Evolutionary conservation across 1,140 invertebrate genomes (phyloP).

Genomic region (Triops longicaudatus): DNA sequence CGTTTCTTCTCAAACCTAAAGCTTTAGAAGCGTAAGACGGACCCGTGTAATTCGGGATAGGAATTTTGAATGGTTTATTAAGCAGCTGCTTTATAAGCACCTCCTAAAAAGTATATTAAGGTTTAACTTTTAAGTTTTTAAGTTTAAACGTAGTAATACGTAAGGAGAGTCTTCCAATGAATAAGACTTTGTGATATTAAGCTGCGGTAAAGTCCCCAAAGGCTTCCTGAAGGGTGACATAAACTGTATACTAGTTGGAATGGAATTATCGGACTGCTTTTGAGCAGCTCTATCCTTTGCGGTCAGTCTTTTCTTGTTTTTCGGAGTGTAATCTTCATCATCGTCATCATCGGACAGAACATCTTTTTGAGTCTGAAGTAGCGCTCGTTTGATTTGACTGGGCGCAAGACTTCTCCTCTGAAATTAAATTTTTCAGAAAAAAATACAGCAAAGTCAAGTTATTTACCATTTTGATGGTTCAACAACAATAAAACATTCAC

Average conservation of each 20-base stretch:
- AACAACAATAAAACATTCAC: not conserved
- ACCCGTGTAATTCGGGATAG: slow-evolving; percentile 75
- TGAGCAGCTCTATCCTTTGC: slow-evolving; percentile 33
- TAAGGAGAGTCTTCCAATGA: slow-evolving; percentile 22
- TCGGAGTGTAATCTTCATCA: slow-evolving; percentile 32
- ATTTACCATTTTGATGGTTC: too few species aligned
- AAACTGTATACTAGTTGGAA: not conserved
- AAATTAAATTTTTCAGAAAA: slow-evolving; percentile 22
- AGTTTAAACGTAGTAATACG: slow-evolving; percentile 16
- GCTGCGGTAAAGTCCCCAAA: slow-evolving; percentile 38
- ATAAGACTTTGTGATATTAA: slow-evolving; percentile 34
- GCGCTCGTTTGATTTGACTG: slow-evolving; percentile 41
- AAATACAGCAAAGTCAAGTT: too few species aligned
- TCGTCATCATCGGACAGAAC: slow-evolving; percentile 38
- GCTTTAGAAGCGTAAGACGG: slow-evolving; percentile 55
- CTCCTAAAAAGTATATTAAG: slow-evolving; percentile 49
- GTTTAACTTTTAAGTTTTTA: slow-evolving; percentile 26
- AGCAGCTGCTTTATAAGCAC: slow-evolving; percentile 69
- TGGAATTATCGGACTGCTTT: slow-evolving; percentile 31
- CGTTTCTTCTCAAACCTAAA: slow-evolving; percentile 62
- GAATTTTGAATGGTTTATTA: slow-evolving; percentile 87
- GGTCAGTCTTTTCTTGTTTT: slow-evolving; percentile 27
- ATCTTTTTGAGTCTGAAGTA: slow-evolving; percentile 38
- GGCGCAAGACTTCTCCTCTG: slow-evolving; percentile 46
- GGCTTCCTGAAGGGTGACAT: slow-evolving; percentile 37